phyloP scores from a whole-genome alignment of 2,888 invertebrate species.

The Ommatoiulus sabulosus region DNA sequence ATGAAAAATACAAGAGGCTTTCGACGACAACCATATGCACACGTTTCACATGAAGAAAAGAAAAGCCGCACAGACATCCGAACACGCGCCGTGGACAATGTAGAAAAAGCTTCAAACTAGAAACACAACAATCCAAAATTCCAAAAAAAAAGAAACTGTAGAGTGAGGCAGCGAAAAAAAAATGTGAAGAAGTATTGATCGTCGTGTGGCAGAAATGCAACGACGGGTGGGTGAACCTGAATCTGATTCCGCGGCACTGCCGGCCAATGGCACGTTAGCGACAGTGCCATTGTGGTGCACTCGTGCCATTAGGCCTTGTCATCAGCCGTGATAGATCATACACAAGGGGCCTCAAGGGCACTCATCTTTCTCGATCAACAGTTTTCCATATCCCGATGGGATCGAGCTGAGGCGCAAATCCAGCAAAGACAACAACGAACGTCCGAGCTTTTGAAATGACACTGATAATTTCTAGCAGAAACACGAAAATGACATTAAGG shows the following conservation, averaged over 20 bases:
- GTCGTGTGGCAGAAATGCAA: background rate
- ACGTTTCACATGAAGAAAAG: background rate
- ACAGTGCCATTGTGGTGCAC: background rate
- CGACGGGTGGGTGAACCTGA: background rate
- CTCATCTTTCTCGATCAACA: background rate
- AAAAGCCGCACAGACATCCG: background rate
- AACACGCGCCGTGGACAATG: no score
- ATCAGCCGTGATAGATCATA: background rate
- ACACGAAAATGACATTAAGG: background rate
- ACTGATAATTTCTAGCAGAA: background rate
- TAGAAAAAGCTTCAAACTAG: no score
- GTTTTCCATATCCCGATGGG: background rate
- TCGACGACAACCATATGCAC: background rate
- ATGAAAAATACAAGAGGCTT: no score
- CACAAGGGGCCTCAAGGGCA: background rate
- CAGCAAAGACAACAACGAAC: no score
- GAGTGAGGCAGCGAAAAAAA: background rate
- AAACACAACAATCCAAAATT: background rate
- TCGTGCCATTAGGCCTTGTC: background rate
- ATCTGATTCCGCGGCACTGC: constrained; percentile 17
- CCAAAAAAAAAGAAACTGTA: background rate
- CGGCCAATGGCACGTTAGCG: background rate
- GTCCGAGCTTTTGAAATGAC: background rate
- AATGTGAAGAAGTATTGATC: constrained; percentile 30
- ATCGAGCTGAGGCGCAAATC: background rate